A percentile compares a stretch with the other conserved stretches of the same genome.
phyloP scores from a whole-genome alignment of 64 coral and sea anemone genomes.

The Pachyseris speciosa region DNA sequence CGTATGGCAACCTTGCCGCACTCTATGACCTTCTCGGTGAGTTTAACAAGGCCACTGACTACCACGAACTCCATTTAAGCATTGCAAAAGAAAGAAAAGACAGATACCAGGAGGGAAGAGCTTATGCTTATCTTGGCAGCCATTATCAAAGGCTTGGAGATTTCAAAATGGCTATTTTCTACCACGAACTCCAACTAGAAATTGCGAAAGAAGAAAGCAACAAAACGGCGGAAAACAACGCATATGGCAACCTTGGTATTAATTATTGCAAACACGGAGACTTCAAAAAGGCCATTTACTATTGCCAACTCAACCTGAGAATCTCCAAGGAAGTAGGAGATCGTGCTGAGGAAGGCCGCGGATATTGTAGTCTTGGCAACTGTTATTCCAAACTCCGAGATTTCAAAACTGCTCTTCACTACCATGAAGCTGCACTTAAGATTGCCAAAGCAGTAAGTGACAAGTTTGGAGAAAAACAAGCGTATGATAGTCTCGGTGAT shows the following conservation, averaged over 20 bases:
- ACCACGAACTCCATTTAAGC: neutral
- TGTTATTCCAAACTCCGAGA: too few relatives aligned
- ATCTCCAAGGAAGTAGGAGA: neutral
- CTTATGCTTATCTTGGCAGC: neutral
- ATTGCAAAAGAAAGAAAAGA: constrained; percentile 8
- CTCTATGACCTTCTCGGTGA: neutral
- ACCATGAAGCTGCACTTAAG: too few relatives aligned
- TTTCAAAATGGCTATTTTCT: neutral
- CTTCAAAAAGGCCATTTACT: neutral
- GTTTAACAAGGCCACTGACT: neutral
- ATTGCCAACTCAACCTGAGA: neutral
- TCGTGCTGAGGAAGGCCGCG: neutral
- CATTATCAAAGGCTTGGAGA: neutral
- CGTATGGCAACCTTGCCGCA: neutral
- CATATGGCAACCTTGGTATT: neutral
- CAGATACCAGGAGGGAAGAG: neutral
- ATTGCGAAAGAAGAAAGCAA: neutral
- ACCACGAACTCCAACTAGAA: neutral
- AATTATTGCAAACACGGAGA: neutral
- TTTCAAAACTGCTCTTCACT: too few relatives aligned
- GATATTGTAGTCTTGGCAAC: too few relatives aligned
- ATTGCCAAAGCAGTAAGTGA: too few relatives aligned
- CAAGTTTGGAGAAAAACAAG: too few relatives aligned
- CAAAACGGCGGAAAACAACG: neutral
- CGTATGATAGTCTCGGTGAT: too few relatives aligned